Evolutionary conservation across 1,140 invertebrate species (phyloP).

Genomic region (Macrostomum lignano): DNA sequence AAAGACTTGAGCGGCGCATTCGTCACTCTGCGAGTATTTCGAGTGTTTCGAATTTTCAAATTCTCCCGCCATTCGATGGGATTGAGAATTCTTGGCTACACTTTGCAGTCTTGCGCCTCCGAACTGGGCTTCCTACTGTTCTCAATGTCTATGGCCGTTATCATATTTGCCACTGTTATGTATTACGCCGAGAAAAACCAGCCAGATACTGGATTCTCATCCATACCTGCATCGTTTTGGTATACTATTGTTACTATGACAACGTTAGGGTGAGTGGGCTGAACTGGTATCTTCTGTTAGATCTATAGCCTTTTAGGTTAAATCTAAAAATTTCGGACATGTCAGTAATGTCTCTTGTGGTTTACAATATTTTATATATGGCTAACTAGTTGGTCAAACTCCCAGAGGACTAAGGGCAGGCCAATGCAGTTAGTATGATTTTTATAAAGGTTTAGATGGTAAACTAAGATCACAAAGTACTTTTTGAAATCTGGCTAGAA

Average conservation of each 20-base stretch:
- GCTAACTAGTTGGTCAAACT: too few species aligned
- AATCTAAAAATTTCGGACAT: too few species aligned
- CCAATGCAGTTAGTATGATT: too few species aligned
- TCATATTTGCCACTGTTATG: slow-evolving; percentile 84
- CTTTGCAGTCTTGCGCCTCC: slow-evolving; percentile 86
- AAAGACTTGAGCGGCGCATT: slow-evolving; percentile 95
- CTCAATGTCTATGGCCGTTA: slow-evolving; percentile 81
- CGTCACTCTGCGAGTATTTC: slow-evolving; percentile 78
- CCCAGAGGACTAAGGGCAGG: too few species aligned
- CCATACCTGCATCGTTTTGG: slow-evolving; percentile 43
- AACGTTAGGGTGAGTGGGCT: slow-evolving; percentile 61
- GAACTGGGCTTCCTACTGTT: slow-evolving; percentile 97
- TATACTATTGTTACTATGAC: slow-evolving; percentile 76
- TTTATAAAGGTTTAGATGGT: too few species aligned
- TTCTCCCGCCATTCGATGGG: slow-evolving; percentile 85
- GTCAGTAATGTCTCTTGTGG: too few species aligned
- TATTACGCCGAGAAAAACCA: slow-evolving; percentile 91
- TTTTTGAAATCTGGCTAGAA: too few species aligned
- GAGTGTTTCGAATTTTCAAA: slow-evolving; percentile 96
- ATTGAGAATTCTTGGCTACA: slow-evolving; percentile 62
- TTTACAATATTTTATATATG: too few species aligned
- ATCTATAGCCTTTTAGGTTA: not conserved
- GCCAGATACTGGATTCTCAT: slow-evolving; percentile 78
- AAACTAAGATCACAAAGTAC: too few species aligned
- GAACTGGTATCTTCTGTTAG: not conserved